Evolutionary conservation across 2,797 vertebrate species (phyloP).

Genomic region (Diceros bicornis): DNA sequence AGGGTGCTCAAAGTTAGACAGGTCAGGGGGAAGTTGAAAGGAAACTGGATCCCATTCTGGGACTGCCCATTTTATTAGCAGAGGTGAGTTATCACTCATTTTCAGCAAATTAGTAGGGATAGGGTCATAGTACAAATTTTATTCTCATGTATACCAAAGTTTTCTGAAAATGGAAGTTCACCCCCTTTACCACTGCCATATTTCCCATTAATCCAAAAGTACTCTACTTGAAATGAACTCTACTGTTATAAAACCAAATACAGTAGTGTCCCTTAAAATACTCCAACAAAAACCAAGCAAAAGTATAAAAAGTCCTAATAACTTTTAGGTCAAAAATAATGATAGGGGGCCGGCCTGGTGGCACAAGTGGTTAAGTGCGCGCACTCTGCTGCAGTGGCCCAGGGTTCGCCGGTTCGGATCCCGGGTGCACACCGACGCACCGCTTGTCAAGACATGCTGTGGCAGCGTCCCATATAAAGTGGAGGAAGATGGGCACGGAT

Average conservation of each 20-base stretch:
- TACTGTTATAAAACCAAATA: not conserved
- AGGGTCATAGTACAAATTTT: not conserved
- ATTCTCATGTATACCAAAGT: not conserved
- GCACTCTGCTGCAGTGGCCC: no score
- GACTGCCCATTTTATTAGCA: not conserved
- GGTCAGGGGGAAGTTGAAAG: not conserved
- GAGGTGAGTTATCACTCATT: slow-evolving; percentile 28
- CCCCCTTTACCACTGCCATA: not conserved
- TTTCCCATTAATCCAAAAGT: slow-evolving; percentile 15
- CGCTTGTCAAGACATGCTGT: no score
- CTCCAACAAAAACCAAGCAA: slow-evolving; percentile 42
- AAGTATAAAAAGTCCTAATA: not conserved
- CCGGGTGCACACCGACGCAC: no score
- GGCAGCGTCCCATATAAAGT: no score
- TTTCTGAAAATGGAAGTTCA: slow-evolving; percentile 45
- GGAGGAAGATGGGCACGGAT: no score
- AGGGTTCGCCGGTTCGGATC: no score
- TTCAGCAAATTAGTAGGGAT: not conserved
- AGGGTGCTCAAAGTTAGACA: not conserved
- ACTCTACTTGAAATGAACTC: slow-evolving; percentile 33
- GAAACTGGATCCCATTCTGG: not conserved
- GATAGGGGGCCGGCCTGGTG: not conserved
- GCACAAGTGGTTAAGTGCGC: no score
- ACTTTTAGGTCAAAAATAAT: slow-evolving; percentile 64
- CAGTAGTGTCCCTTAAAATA: not conserved